These are phyloP conservation scores for Conus canariensis DNA, from an alignment of 2,888 invertebrate species.

Conservation along the genomic window DNA sequence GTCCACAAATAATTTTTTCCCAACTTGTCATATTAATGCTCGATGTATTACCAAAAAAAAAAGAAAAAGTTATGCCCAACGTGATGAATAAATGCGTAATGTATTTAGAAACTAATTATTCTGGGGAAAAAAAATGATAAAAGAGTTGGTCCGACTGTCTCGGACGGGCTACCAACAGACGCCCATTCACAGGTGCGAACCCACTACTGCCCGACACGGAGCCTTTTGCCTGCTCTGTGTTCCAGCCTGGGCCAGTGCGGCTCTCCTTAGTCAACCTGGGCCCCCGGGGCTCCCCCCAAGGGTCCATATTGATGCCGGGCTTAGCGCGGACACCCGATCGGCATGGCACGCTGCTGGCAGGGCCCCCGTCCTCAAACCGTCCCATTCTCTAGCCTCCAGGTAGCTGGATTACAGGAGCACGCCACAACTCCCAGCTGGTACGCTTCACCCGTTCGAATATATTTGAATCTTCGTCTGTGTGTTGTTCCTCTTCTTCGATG, in stretches of 20 bases:
- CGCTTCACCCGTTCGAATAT: too few relatives aligned
- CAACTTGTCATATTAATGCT: too few relatives aligned
- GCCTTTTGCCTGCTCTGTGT: constrained; percentile 96
- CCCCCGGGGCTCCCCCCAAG: constrained; percentile 89
- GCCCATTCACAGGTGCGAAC: constrained; percentile 95
- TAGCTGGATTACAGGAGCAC: constrained; percentile 97
- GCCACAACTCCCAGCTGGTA: constrained; percentile 79
- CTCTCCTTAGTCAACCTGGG: constrained; percentile 97
- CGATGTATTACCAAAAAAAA: neutral
- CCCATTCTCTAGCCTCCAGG: constrained; percentile 94
- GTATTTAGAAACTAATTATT: neutral
- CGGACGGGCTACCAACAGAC: constrained; percentile 87
- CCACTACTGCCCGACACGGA: constrained; percentile 96
- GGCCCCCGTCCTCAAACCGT: constrained; percentile 93
- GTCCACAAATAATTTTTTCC: too few relatives aligned
- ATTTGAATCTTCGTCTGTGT: too few relatives aligned
- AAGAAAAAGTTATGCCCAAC: neutral
- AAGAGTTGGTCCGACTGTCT: constrained; percentile 84
- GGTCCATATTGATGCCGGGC: constrained; percentile 75
- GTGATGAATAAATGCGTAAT: too few relatives aligned
- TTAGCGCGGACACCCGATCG: constrained; percentile 85
- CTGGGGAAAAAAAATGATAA: neutral
- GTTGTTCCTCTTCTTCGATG: too few relatives aligned
- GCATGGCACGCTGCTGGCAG: constrained; percentile 85
- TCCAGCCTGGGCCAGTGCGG: constrained; percentile 85